phyloP scores from a whole-genome alignment of 2,888 invertebrate species.

The Drosophila nigricruria region DNA sequence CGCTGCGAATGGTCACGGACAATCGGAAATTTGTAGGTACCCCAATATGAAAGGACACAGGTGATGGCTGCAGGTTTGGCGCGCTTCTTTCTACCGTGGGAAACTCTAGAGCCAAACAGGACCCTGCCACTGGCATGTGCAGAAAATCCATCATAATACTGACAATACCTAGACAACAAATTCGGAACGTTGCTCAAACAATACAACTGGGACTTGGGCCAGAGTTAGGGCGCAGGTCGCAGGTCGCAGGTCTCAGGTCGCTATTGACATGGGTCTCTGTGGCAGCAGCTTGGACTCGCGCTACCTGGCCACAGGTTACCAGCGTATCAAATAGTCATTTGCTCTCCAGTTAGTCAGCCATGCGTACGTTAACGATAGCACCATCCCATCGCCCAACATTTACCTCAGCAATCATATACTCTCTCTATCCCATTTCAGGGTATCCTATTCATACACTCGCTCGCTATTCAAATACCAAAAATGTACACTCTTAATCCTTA shows the following conservation, averaged over 20 bases:
- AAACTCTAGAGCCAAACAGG: conserved; percentile 28
- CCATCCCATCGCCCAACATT: not conserved
- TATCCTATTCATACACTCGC: not conserved
- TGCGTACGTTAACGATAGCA: conserved; percentile 16
- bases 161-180: conserved; percentile 32
- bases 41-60: conserved; percentile 37
- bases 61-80: conserved; percentile 63
- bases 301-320: conserved; percentile 46
- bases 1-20: conserved; percentile 42
- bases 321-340: conserved; percentile 24
- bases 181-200: conserved; percentile 26
- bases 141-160: conserved; percentile 51
- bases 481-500: conserved; percentile 13
- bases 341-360: conserved; percentile 34
- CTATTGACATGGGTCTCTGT: conserved; percentile 22
- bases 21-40: conserved; percentile 23
- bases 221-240: not conserved
- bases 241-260: not conserved
- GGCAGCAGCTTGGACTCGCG: conserved; percentile 7
- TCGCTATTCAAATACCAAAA: not conserved
- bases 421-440: not conserved
- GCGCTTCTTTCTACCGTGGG: conserved; percentile 58
- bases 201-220: conserved; percentile 15
- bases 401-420: not conserved
- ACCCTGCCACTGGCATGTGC: conserved; percentile 34